Evolutionary conservation across 2,113 vertebrate genomes (phyloP), one percentile per base, ranked within the genome.

Genomic region (Leptobrachium ailaonicum): DNA sequence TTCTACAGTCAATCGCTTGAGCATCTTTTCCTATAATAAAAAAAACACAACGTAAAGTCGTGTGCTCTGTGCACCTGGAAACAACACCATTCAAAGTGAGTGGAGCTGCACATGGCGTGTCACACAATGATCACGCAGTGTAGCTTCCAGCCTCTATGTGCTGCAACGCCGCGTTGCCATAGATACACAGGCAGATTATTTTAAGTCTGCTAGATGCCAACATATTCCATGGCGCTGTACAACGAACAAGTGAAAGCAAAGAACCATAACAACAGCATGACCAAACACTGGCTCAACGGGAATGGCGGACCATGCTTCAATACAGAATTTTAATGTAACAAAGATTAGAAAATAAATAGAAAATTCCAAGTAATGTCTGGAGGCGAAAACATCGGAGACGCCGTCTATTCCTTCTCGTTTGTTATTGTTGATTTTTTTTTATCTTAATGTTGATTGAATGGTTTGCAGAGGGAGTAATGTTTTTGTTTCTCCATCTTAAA

Each of bases 151-250:
- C 62, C 62, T 64, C 64, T 67, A 67, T 41, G 7, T 9, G 40
- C 64, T 41, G 42, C 32, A 67, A 67, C 64, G 10, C 41, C 42
- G 41, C 11, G 64, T 67, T 67, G 40, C 64, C 64, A 67, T 67
- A 41, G 64, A 67, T 67, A 67, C 64, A 67, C 64, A 41, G 41
- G 64, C 32, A 41, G 8, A 41, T 67, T 67, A 42, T 41, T 67
- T 41, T 41, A 9, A 60, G 3, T 12, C 56, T 13, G 56, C 11
- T 12, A 60, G 56, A 60, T 60, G 56, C 56, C 56, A 60, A 60
- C 56, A 60, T 60, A 60, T 14, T 60, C 56, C 56, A 60, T 14
- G 13, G 56, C 13, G 56, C 3, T 12, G 56, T 60, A 60, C 56
- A 60, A 60, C 11, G 56, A 60, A 12, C 56, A 1, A 12, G 56